A percentile compares a stretch with the other conserved stretches of the same genome.
phyloP scores from a whole-genome alignment of 2,888 invertebrate species.

The Eupithecia tripunctaria region DNA sequence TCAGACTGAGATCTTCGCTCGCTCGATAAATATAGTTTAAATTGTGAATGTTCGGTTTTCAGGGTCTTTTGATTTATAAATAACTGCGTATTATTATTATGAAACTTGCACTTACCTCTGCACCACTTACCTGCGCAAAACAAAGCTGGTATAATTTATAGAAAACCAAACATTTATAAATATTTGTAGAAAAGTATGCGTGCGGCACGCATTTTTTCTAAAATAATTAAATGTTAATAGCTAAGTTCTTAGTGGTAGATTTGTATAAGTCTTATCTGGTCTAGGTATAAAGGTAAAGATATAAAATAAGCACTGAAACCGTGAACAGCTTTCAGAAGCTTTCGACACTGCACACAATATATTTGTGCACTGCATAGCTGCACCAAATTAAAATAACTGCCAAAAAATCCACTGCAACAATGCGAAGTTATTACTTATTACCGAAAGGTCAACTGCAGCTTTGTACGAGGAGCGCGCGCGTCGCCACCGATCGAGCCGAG shows the following conservation, averaged over 20 bases:
- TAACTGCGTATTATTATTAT: background rate
- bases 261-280: too few relatives aligned
- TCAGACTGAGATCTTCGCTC: background rate
- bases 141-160: background rate
- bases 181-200: too few relatives aligned
- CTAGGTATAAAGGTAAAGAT: too few relatives aligned
- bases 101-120: background rate
- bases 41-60: slow-evolving; percentile 4
- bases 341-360: background rate
- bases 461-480: slow-evolving; percentile 51
- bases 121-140: background rate
- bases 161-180: too few relatives aligned
- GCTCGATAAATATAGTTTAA: background rate
- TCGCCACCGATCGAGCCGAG: slow-evolving; percentile 55
- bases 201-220: background rate
- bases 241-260: background rate
- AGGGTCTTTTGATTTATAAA: slow-evolving; percentile 3
- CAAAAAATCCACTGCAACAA: slow-evolving; percentile 16
- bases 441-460: slow-evolving; percentile 44
- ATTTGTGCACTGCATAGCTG: background rate
- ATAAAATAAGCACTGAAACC: background rate
- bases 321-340: background rate
- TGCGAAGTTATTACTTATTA: slow-evolving; percentile 45
- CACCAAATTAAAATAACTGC: slow-evolving; percentile 12
- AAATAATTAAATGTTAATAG: background rate